Conservation (phyloP, 2,113 vertebrate species). For the Silurus glanis region DNA sequence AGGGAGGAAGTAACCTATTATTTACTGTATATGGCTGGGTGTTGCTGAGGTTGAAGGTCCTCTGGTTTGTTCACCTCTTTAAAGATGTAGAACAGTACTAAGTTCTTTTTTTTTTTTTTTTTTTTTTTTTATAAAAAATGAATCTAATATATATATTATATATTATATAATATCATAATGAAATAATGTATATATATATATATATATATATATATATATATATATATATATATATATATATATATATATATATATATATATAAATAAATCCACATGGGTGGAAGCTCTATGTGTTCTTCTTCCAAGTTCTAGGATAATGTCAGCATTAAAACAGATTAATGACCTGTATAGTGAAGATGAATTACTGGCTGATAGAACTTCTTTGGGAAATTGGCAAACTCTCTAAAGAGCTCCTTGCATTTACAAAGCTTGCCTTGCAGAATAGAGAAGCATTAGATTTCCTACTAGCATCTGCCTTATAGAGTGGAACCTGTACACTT, state of each 20-base stretch:
- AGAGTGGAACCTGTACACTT: constrained; percentile 22
- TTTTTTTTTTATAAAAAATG: too few species aligned
- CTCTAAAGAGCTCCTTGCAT: constrained; percentile 4
- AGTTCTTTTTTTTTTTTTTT: background rate
- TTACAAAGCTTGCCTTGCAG: constrained; percentile 14
- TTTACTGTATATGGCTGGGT: background rate
- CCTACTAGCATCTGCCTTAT: background rate
- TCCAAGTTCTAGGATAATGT: constrained; percentile 12
- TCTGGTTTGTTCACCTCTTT: background rate
- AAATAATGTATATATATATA: too few species aligned
- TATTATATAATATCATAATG: too few species aligned
- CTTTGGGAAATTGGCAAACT: constrained; percentile 11
- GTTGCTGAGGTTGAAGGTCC: background rate
- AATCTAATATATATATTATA: too few species aligned
- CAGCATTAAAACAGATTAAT: constrained; percentile 30
- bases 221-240: too few species aligned
- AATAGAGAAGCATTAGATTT: background rate
- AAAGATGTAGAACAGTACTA: background rate
- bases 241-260: too few species aligned
- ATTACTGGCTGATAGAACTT: constrained; percentile 19
- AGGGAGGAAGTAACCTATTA: background rate
- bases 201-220: too few species aligned
- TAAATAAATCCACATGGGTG: background rate
- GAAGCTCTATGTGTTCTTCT: background rate
- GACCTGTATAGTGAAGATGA: constrained; percentile 19